phyloP scores from a whole-genome alignment of 1,140 invertebrate genomes.

The Triops longicaudatus region DNA sequence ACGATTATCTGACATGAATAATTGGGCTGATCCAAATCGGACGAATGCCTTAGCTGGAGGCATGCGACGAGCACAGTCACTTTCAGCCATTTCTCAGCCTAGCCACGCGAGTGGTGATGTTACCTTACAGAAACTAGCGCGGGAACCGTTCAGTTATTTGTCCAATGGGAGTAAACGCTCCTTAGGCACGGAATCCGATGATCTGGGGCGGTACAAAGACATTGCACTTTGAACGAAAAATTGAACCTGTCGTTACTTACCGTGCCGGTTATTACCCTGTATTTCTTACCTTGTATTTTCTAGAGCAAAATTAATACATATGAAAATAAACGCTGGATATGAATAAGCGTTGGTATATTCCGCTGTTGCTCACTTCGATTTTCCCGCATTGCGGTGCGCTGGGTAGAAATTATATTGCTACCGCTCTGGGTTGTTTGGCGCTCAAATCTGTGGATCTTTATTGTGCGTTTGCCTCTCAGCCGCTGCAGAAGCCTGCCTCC shows the following conservation, averaged over 20 bases:
- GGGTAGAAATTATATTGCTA: not conserved
- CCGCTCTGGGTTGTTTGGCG: not conserved
- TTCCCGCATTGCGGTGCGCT: not conserved
- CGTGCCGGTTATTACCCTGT: not conserved
- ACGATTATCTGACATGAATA: not conserved
- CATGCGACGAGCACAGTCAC: constrained; percentile 24
- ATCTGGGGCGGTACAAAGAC: constrained; percentile 24
- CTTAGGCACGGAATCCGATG: constrained; percentile 19
- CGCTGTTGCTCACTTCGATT: not conserved
- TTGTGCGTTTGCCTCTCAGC: not conserved
- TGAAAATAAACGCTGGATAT: not conserved
- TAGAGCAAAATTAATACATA: not conserved
- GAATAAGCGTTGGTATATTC: not conserved
- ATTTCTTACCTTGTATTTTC: not conserved
- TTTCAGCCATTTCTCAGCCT: constrained; percentile 15
- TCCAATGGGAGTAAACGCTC: not conserved
- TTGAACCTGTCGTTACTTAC: not conserved
- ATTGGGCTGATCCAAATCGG: not conserved
- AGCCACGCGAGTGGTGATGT: constrained; percentile 12
- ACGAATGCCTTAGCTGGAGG: constrained; percentile 11
- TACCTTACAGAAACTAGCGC: constrained; percentile 15
- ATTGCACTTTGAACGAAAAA: constrained; percentile 20
- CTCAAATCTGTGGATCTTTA: not conserved
- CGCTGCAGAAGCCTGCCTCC: not conserved
- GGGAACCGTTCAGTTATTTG: constrained; percentile 23